A percentile compares a stretch with the other conserved stretches of the same genome.
Conservation (phyloP, 2,113 vertebrate species). For the Parus major region DNA sequence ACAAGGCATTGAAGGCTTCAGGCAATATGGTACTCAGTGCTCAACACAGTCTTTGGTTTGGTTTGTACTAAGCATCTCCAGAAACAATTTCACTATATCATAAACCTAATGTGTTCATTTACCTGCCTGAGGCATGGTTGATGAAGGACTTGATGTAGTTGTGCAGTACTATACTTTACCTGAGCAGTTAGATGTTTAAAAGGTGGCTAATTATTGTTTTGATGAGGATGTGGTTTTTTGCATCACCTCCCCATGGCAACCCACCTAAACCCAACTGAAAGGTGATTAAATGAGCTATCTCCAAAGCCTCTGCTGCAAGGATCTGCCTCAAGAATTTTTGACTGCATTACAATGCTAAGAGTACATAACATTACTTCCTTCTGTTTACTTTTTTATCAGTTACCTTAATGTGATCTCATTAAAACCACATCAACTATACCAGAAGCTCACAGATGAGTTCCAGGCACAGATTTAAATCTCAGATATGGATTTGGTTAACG, state of each 20-base stretch:
- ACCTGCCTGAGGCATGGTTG: neutral
- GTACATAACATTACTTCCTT: neutral
- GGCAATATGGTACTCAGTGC: neutral
- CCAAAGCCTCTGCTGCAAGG: neutral
- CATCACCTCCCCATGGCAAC: neutral
- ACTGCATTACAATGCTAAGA: neutral
- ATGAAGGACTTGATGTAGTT: neutral
- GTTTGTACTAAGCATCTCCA: neutral
- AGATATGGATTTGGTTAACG: neutral
- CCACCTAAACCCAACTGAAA: neutral
- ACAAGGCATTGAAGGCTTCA: neutral
- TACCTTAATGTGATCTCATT: neutral
- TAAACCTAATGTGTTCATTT: rapidly evolving
- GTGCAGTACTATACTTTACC: neutral
- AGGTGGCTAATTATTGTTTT: neutral
- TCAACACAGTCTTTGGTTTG: neutral
- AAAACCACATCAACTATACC: neutral
- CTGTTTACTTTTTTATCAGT: neutral
- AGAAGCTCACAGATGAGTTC: neutral
- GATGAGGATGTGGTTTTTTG: neutral
- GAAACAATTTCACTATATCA: neutral
- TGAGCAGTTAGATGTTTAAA: neutral
- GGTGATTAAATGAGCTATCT: neutral
- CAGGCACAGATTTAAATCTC: neutral
- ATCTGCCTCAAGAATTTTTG: neutral